Conservation (phyloP, 1,140 invertebrate species). For the Hypothenemus hampei region DNA sequence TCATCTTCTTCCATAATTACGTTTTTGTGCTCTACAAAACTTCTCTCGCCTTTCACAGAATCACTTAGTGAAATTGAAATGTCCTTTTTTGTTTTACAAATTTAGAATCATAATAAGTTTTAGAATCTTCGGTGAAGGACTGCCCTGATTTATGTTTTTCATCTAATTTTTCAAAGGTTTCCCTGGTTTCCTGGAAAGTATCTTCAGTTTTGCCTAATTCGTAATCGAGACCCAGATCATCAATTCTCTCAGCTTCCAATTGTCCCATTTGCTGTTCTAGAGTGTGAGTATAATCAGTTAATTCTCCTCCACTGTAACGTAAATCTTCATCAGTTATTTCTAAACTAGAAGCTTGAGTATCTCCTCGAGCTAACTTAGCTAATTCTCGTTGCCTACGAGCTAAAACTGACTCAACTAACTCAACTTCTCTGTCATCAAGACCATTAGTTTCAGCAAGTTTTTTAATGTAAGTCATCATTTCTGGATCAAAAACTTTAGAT, state of each 20-base stretch:
- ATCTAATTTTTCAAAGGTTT: slow-evolving; percentile 39
- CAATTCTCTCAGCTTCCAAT: slow-evolving; percentile 53
- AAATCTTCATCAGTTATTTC: slow-evolving; percentile 67
- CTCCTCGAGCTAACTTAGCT: slow-evolving; percentile 46
- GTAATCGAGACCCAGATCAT: slow-evolving; percentile 54
- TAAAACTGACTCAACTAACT: slow-evolving; percentile 49
- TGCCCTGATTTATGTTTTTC: slow-evolving; percentile 33
- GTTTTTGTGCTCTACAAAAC: slow-evolving; percentile 29
- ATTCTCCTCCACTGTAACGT: slow-evolving; percentile 56
- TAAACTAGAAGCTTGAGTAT: slow-evolving; percentile 57
- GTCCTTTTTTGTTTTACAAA: slow-evolving; percentile 29
- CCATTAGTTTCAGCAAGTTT: slow-evolving; percentile 47
- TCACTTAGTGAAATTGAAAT: slow-evolving; percentile 29
- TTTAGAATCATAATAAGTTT: slow-evolving; percentile 33
- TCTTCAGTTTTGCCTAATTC: slow-evolving; percentile 22
- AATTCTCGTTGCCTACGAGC: slow-evolving; percentile 49
- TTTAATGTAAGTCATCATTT: slow-evolving; percentile 48
- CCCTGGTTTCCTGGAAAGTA: slow-evolving; percentile 27
- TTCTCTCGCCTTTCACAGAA: slow-evolving; percentile 35
- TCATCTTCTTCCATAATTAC: slow-evolving; percentile 40
- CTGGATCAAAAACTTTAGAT: slow-evolving; percentile 26
- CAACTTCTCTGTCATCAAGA: slow-evolving; percentile 46
- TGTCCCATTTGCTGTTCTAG: slow-evolving; percentile 49
- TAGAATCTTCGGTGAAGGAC: slow-evolving; percentile 34
- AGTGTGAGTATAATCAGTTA: slow-evolving; percentile 56